Evolutionary conservation across 1,140 invertebrate genomes (phyloP).

Genomic region (Calephelis virginiensis): DNA sequence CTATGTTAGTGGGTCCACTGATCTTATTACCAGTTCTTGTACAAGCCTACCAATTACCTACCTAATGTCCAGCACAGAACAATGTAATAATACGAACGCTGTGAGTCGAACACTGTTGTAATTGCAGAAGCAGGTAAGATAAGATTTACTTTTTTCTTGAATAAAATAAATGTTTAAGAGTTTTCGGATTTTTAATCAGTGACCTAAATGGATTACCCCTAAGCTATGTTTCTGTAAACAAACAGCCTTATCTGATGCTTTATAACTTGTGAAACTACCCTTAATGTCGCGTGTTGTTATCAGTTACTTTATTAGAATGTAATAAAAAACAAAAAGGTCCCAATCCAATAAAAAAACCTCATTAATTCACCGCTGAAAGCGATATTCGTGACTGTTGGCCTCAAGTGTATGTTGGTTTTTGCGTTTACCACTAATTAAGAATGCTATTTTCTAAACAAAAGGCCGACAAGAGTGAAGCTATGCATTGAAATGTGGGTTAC

Average conservation of each 20-base stretch:
- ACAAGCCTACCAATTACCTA: too few relatives aligned
- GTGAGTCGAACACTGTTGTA: too few relatives aligned
- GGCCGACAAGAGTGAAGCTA: conserved; percentile 2
- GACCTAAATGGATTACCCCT: neutral
- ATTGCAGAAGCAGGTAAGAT: too few relatives aligned
- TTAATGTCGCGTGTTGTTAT: conserved; percentile 15
- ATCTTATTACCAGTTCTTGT: too few relatives aligned
- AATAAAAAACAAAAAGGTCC: conserved; percentile 17
- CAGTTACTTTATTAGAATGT: conserved; percentile 15
- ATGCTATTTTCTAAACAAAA: conserved; percentile 13
- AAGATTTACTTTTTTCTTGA: too few relatives aligned
- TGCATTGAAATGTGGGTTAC: conserved; percentile 6
- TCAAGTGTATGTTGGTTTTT: conserved; percentile 20
- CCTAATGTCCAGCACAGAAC: too few relatives aligned
- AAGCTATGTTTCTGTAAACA: conserved; percentile 8
- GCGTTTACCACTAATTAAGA: conserved; percentile 19
- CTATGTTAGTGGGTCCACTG: too few relatives aligned
- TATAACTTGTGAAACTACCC: conserved; percentile 7
- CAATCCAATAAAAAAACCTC: conserved; percentile 18
- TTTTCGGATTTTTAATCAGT: too few relatives aligned
- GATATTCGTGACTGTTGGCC: conserved; percentile 21
- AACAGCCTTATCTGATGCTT: conserved; percentile 5
- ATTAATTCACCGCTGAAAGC: conserved; percentile 21
- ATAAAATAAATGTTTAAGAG: too few relatives aligned
- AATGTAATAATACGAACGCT: too few relatives aligned